Base-by-base conservation (phyloP, 2,888 invertebrate species). In the Willowsia nigromaculata region DNA sequence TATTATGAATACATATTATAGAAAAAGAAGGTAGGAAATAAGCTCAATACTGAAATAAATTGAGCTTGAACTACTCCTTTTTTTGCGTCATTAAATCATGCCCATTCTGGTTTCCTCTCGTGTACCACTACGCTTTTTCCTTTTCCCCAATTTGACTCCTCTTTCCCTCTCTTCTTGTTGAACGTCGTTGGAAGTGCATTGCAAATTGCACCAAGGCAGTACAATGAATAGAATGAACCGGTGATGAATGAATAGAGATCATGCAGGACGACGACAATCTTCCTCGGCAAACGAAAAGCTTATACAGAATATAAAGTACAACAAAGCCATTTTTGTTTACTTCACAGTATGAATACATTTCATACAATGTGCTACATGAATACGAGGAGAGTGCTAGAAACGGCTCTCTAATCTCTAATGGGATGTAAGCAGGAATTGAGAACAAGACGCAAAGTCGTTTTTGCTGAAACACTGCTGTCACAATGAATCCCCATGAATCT, bases 51-150 rank as follows among this genome's bases (percentile, higher is more conserved):
- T 43, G 25, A 59, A 65, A 82, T 65, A 82, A 82, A 82, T 71
- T 83, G 68, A 68, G 40, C 81, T 40, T 81, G 62, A 65, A 40
- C 59, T 82, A 56, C 65, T 43, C 71, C 22, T 50, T 47, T 68
- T n/a, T 85, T 76, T 85, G 65, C 65, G 47, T 85, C 78, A 85
- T 85, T 85, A 78, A 85, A 85, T 85, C 78, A 76, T 62, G 78
- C 59, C 85, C 43, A 65, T 59, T 85, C 74, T 40, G 56, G 74
- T 85, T 85, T 74, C 40, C 74, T 74, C 50, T 83, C n/a, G 37
- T 40, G 18, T n/a, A 50, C 25, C 78, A 30, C 50, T 43, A 78
- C 30, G 13, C 33, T 37, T 33, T 65, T 18, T 68, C 13, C 37
- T 15, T 27, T 43, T 33, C 22, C 62, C 81, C 78, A 47, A 13